phyloP scores from a whole-genome alignment of 1,140 invertebrate species.

The Lucilia cuprina region DNA sequence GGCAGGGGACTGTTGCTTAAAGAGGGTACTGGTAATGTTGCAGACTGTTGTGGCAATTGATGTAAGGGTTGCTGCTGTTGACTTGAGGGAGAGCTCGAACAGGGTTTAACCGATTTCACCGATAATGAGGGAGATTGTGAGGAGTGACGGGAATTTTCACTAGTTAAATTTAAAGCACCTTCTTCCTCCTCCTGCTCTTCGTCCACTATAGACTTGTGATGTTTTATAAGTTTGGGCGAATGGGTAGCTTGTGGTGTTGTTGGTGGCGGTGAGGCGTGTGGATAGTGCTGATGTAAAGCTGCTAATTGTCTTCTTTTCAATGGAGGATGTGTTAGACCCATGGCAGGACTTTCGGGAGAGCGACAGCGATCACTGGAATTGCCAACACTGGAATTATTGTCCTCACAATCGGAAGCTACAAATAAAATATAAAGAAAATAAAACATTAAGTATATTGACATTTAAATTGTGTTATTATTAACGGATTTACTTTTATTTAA shows the following conservation, averaged over 20 bases:
- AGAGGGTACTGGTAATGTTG: not conserved
- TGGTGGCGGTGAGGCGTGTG: slow-evolving; percentile 22
- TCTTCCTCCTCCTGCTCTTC: slow-evolving; percentile 51
- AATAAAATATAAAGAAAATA: slow-evolving; percentile 26
- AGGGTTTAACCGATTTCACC: slow-evolving; percentile 44
- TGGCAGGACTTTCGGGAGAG: slow-evolving; percentile 51
- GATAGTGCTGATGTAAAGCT: slow-evolving; percentile 43
- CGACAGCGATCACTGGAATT: slow-evolving; percentile 58
- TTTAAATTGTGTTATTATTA: not conserved
- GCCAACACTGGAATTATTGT: slow-evolving; percentile 58
- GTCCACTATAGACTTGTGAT: slow-evolving; percentile 26
- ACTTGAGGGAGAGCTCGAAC: not conserved
- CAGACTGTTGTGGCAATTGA: slow-evolving; percentile 32
- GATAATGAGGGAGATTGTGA: slow-evolving; percentile 55
- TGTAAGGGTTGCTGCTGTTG: slow-evolving; percentile 32
- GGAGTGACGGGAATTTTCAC: slow-evolving; percentile 58
- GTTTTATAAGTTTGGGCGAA: slow-evolving; percentile 36
- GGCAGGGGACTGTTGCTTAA: slow-evolving; percentile 2
- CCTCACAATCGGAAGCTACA: slow-evolving; percentile 57
- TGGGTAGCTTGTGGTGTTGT: not conserved
- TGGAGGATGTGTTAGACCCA: slow-evolving; percentile 41
- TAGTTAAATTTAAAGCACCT: slow-evolving; percentile 57
- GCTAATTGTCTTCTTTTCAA: slow-evolving; percentile 40
- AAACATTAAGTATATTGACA: not conserved
- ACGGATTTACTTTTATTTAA: not conserved